phyloP scores from a whole-genome alignment of 1,140 invertebrate species.

The Aricia agestis region DNA sequence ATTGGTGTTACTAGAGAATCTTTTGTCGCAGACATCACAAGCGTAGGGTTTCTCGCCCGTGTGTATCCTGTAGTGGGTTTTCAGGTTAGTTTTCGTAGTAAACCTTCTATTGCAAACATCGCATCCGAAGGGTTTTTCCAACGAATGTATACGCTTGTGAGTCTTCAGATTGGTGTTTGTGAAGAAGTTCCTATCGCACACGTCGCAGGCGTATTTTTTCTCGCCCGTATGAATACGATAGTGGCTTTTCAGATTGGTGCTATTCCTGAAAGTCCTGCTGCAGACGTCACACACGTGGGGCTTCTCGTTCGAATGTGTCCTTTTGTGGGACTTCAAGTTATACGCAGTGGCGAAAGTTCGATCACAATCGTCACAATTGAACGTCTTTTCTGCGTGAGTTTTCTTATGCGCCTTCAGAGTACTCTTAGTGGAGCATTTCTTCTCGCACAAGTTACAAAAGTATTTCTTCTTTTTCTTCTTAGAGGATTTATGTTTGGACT shows the following conservation, averaged over 20 bases:
- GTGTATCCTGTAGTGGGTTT: conserved; percentile 16
- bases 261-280: background rate
- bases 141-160: conserved; percentile 23
- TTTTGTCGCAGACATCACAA: conserved; percentile 13
- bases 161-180: conserved; percentile 5
- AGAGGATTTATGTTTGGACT: background rate
- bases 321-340: background rate
- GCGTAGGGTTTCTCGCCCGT: conserved; percentile 9
- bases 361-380: background rate
- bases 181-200: conserved; percentile 20
- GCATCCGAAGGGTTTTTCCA: conserved; percentile 20
- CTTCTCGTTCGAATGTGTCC: conserved; percentile 3
- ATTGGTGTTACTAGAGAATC: conserved; percentile 4
- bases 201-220: conserved; percentile 16
- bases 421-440: background rate
- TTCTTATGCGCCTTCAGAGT: background rate
- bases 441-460: background rate
- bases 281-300: background rate
- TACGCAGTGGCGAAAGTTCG: background rate
- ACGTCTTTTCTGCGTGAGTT: background rate
- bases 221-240: conserved; percentile 21
- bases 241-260: conserved; percentile 12
- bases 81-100: conserved; percentile 14
- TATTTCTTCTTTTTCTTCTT: conserved; percentile 8
- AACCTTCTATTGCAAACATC: conserved; percentile 18